Base-by-base conservation (phyloP, 2,797 vertebrate species). In the Sus cebifrons region DNA sequence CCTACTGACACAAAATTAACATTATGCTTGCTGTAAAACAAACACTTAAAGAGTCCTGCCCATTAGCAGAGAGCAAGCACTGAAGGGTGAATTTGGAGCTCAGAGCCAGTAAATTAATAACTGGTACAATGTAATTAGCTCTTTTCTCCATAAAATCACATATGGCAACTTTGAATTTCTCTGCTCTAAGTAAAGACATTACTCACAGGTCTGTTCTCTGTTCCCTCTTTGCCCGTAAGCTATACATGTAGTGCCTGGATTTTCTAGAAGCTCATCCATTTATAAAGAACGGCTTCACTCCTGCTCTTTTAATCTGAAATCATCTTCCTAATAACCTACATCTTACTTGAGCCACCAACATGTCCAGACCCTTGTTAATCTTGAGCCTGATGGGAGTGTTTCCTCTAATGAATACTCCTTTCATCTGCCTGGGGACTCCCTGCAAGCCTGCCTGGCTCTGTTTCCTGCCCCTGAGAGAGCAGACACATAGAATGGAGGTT, bases 1-100 rank as follows among this genome's bases (percentile, higher is more conserved):
- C 96, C 95, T 96, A 85, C 78, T 97, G 92, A 95, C 85, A 84
- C 78, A 89, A 81, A 40, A 27, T 62, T 89, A 83, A 68, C 62
- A 58, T 68, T 83, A 29, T 96, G 32, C 40, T 87, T 73, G n/a
- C 14, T 91, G 40, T 95, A 70, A 87, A 92, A 83, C 11, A 83
- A 18, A 84, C 86, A 25, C n/a, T 73, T 79, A 7, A 32, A 73
- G 49, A 70, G 54, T 79, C 60, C 49, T 36, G 10, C 65, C 75
- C 36, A 27, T 95, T 83, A 73, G 21, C 27, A 58, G 25, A 68
- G 36, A 90, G 36, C 68, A 95, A 87, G 60, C 58, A 84, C 58
- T 71, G 62, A 93, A 87, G 78, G 52, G 13, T 86, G 60, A 77
- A 91, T 94, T 81, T 93, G 71, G 21, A 89, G 44, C 86, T 83